A percentile compares a stretch with the other conserved stretches of the same genome.
Conservation (phyloP, 2,113 vertebrate species). For the Siniperca chuatsi region DNA sequence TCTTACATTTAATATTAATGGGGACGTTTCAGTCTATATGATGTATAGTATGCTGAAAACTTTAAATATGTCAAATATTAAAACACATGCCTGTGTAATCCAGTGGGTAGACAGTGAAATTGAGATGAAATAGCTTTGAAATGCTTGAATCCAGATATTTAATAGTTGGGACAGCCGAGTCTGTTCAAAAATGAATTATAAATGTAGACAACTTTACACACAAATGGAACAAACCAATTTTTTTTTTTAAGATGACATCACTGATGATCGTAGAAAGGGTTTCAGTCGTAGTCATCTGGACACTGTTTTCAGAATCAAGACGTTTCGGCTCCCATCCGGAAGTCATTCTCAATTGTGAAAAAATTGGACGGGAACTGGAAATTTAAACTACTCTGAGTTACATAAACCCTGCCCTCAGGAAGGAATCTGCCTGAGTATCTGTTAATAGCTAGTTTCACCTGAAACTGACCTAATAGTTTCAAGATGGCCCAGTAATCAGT, state of each 20-base stretch:
- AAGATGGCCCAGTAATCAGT: too few relatives aligned
- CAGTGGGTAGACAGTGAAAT: neutral
- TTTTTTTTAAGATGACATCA: neutral
- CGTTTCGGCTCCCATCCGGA: too few relatives aligned
- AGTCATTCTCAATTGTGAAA: too few relatives aligned
- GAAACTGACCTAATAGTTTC: too few relatives aligned
- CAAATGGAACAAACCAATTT: slow-evolving; percentile 19
- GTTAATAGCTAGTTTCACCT: too few relatives aligned
- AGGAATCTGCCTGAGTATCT: too few relatives aligned
- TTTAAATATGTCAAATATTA: neutral
- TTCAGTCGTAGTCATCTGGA: too few relatives aligned
- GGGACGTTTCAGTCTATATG: neutral
- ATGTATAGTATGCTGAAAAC: neutral
- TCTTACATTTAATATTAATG: neutral
- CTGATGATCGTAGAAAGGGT: too few relatives aligned
- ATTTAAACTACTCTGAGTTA: too few relatives aligned
- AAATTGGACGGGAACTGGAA: too few relatives aligned
- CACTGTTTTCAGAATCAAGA: too few relatives aligned
- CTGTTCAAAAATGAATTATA: slow-evolving; percentile 48
- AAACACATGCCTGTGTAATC: neutral
- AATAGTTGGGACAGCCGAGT: neutral
- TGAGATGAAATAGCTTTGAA: neutral
- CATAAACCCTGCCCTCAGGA: too few relatives aligned
- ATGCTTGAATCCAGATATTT: slow-evolving; percentile 22
- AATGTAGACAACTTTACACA: slow-evolving; percentile 31